phyloP scores from a whole-genome alignment of 2,888 invertebrate genomes.

The Hoplodrina blanda region DNA sequence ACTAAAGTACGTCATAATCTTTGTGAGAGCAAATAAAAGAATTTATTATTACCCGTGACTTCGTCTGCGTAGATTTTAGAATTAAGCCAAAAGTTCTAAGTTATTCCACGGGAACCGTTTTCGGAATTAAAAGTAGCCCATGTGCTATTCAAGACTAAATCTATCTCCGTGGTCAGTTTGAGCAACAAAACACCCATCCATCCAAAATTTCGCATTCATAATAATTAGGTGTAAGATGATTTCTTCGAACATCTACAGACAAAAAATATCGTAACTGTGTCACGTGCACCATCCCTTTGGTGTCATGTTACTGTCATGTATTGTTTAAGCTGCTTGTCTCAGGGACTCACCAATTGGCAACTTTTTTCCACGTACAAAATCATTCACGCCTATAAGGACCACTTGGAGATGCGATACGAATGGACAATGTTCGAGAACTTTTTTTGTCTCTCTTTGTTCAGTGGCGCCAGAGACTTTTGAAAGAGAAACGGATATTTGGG shows the following conservation, averaged over 20 bases:
- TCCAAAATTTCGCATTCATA: too few species aligned
- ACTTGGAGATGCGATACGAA: conserved; percentile 55
- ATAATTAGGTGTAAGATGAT: not conserved
- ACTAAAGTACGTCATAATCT: too few species aligned
- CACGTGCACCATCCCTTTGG: conserved; percentile 55
- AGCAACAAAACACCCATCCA: too few species aligned
- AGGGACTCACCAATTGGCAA: conserved; percentile 51
- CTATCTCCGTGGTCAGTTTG: too few species aligned
- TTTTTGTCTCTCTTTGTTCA: conserved; percentile 53
- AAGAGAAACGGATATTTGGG: conserved; percentile 21
- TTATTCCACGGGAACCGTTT: too few species aligned
- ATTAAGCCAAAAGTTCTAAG: too few species aligned
- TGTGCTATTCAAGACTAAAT: too few species aligned
- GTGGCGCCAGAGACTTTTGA: conserved; percentile 64
- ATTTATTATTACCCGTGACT: not conserved
- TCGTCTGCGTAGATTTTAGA: too few species aligned
- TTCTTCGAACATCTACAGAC: conserved; percentile 32
- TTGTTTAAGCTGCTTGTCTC: conserved; percentile 49
- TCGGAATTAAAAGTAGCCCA: too few species aligned
- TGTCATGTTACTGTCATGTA: conserved; percentile 59
- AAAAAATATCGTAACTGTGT: conserved; percentile 40
- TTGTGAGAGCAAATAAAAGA: too few species aligned
- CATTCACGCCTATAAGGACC: conserved; percentile 58
- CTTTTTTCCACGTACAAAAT: conserved; percentile 51
- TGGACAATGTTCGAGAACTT: conserved; percentile 53